Conservation (phyloP, 2,113 vertebrate genomes). For the Thoracochromis brauschi region DNA sequence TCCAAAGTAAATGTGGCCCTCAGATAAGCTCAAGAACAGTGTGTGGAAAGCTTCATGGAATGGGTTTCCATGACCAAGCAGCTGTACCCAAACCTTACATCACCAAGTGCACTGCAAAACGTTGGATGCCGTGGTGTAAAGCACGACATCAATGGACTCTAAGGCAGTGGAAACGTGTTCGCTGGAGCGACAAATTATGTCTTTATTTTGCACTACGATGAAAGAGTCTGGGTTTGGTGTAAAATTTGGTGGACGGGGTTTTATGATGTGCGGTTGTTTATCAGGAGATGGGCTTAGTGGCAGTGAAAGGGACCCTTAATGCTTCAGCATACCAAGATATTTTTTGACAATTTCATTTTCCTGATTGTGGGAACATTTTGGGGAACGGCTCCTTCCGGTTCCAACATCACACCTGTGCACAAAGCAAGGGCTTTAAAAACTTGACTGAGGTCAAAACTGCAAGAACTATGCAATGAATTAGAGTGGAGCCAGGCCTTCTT, state of each 20-base stretch:
- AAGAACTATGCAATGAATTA: fast-evolving
- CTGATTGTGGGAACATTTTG: neutral
- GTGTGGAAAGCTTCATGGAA: neutral
- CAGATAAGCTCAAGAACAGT: neutral
- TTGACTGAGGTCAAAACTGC: neutral
- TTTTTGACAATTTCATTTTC: neutral
- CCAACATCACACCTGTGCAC: neutral
- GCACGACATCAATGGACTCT: fast-evolving
- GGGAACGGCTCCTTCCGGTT: neutral
- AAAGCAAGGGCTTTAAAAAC: neutral
- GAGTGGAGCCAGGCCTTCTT: neutral
- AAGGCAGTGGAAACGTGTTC: neutral
- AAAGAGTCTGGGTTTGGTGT: neutral
- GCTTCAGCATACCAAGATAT: neutral
- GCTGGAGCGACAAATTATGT: neutral
- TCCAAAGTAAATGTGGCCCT: neutral
- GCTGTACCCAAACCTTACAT: neutral
- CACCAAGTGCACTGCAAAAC: neutral
- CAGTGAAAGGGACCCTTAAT: neutral
- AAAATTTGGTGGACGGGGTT: neutral
- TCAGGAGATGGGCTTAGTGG: neutral
- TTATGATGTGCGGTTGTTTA: neutral
- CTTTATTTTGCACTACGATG: neutral
- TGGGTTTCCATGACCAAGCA: neutral
- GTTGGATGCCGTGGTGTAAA: neutral